Percentiles rank a stretch among this genome's conserved stretches.
phyloP scores from a whole-genome alignment of 2,113 vertebrate species.

The Nyctibius bracteatus region DNA sequence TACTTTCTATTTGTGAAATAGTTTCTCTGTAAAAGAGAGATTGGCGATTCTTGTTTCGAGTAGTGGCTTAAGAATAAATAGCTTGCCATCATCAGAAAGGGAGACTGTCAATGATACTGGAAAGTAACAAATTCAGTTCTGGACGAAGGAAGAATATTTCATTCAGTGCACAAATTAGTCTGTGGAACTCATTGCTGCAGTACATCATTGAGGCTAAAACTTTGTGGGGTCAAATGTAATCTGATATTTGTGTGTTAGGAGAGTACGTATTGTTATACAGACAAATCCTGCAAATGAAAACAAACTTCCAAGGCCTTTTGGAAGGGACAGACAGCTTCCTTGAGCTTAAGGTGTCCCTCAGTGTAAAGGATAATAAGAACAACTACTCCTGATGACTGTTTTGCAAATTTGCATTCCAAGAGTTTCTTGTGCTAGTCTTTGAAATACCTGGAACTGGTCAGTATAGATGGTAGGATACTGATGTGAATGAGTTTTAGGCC shows the following conservation, averaged over 20 bases:
- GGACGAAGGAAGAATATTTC: background rate
- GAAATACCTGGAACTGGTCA: background rate
- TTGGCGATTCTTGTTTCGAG: background rate
- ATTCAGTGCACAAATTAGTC: background rate
- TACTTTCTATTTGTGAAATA: background rate
- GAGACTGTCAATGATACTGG: background rate
- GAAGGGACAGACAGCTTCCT: background rate
- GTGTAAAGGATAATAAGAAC: background rate
- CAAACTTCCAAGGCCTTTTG: background rate
- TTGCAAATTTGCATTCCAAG: background rate
- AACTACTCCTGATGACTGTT: background rate
- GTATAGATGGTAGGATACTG: background rate
- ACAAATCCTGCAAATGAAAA: background rate
- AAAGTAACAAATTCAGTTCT: background rate
- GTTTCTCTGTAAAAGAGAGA: background rate
- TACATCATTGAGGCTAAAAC: background rate
- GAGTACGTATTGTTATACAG: background rate
- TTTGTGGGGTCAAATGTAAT: background rate
- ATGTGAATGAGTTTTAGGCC: background rate
- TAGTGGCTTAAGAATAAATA: background rate
- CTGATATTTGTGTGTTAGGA: background rate
- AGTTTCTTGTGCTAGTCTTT: background rate
- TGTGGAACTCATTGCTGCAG: background rate
- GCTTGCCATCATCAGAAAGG: background rate
- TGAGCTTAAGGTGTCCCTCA: background rate